Base-by-base conservation (phyloP, 2,797 vertebrate genomes). In the Danio jaintianensis region DNA sequence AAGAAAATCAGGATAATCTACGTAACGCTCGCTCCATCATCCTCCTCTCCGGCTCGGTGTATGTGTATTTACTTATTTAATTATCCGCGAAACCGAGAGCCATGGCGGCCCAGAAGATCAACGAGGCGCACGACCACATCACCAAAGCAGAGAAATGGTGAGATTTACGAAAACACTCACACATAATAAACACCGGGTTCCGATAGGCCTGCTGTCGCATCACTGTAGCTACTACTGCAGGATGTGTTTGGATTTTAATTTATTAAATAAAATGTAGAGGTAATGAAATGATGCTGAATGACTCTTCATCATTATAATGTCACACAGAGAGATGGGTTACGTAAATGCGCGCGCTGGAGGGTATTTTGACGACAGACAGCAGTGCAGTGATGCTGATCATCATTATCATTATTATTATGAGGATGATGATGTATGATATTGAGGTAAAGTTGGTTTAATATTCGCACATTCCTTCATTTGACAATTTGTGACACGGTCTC, bases 31-130 rank as follows among this genome's bases (percentile, higher is more conserved):
- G 29, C 52, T 4, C 36, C 40, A 4, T 45, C 3, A 5, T 78
- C 72, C 7, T 59, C 20, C 36, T 40, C 7, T 6, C 8, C 43
- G 55, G 6, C 12, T 59, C 55, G 15, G 61, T 66, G 61, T 15
- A 1, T 15, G 16, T 43, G 29, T 29, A 3, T n/a, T 52, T 18
- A 36, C 58, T 53, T 52, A 11, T 47, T 7, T 63, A n/a, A 40
- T 69, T 64, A 61, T 72, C 68, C 15, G 47, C 20, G 38, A 22
- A 62, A 53, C 55, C 18, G 47, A 1, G 56, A 63, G 68, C 13
- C 47, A 99, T 99, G 97, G 97, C 97, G 36, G 97, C 98, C 10
- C 97, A 98, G 93, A 99, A 99, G 91, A 99, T 99, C 80, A 98
- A 98, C 87, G 98, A 98, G 84, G 98, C 95, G 1, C 93, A 98